phyloP scores from a whole-genome alignment of 1,140 invertebrate species.

The Ceratosolen solmsi region DNA sequence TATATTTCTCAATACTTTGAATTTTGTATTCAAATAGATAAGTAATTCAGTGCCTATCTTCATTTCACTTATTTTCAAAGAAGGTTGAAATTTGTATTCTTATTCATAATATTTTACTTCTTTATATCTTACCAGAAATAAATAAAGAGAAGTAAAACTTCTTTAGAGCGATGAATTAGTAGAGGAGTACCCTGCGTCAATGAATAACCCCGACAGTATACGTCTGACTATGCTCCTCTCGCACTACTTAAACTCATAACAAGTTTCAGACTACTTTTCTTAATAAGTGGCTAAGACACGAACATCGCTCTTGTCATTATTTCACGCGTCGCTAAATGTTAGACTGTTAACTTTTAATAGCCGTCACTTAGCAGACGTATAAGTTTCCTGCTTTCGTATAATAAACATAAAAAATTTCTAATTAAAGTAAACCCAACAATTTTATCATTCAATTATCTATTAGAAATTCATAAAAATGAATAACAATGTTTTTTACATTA shows the following conservation, averaged over 20 bases:
- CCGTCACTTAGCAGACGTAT: constrained; percentile 8
- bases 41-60: not conserved
- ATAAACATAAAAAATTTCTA: not conserved
- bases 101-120: not conserved
- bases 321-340: constrained; percentile 19
- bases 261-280: constrained; percentile 48
- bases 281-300: constrained; percentile 42
- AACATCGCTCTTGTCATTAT: constrained; percentile 38
- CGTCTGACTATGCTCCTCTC: constrained; percentile 16
- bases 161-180: constrained; percentile 14
- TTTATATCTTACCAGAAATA: not conserved
- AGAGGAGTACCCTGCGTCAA: not conserved
- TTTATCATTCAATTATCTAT: not conserved
- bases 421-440: not conserved
- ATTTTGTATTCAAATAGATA: not conserved
- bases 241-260: constrained; percentile 43
- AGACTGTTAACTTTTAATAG: constrained; percentile 39
- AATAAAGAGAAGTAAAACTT: not conserved
- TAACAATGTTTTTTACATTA: no score
- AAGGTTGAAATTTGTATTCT: not conserved
- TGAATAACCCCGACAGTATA: constrained; percentile 13
- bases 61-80: not conserved
- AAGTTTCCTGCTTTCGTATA: not conserved
- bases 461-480: no score
- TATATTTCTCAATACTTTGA: no score